Evolutionary conservation across 2,888 invertebrate species (phyloP).

Genomic region (Clivina fossor): DNA sequence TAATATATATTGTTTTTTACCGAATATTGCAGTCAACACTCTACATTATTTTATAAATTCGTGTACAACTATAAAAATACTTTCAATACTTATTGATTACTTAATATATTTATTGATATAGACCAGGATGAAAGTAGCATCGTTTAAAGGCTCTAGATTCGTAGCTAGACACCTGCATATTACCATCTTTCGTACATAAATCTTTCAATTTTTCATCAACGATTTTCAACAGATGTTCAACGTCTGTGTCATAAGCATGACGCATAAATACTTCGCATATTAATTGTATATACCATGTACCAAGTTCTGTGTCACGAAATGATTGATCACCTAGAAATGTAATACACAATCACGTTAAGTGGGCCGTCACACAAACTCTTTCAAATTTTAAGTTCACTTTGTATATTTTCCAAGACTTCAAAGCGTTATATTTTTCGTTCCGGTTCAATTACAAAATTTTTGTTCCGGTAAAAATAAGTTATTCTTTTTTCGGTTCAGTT

Average conservation of each 20-base stretch:
- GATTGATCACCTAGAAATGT: constrained; percentile 58
- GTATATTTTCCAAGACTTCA: neutral
- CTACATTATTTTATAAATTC: constrained; percentile 6
- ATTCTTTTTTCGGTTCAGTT: too few species aligned
- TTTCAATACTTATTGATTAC: neutral
- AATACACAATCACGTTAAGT: too few species aligned
- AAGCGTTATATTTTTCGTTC: too few species aligned
- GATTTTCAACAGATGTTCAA: constrained; percentile 67
- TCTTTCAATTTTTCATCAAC: constrained; percentile 58
- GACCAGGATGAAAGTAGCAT: constrained; percentile 66
- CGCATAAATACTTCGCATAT: constrained; percentile 67
- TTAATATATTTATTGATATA: constrained; percentile 46
- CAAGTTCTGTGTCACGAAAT: constrained; percentile 59
- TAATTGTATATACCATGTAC: constrained; percentile 73
- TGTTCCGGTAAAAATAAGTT: neutral
- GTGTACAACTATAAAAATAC: neutral
- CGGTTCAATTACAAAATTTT: too few species aligned
- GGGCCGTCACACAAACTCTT: too few species aligned
- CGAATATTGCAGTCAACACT: neutral
- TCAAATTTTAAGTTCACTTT: too few species aligned
- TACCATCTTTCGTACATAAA: constrained; percentile 43
- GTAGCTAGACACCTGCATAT: constrained; percentile 64
- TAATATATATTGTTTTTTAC: too few species aligned
- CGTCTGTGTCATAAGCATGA: constrained; percentile 63
- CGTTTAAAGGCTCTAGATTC: constrained; percentile 66